Evolutionary conservation across 2,797 vertebrate genomes (phyloP).

Genomic region (Channallabes apus): DNA sequence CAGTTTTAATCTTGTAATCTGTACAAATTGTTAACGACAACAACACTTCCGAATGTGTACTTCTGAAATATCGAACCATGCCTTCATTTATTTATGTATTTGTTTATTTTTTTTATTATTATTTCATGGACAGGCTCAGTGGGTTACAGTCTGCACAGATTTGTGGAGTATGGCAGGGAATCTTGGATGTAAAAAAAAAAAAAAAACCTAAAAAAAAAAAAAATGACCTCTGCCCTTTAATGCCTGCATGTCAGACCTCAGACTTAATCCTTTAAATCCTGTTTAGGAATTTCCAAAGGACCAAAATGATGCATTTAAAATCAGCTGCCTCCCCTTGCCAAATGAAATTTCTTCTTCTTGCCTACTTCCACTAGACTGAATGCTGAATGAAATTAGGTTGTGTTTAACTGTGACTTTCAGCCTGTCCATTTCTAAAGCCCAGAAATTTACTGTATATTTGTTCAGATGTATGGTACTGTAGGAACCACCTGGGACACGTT

Average conservation of each 20-base stretch:
- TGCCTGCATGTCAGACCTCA: conserved; percentile 43
- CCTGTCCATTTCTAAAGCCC: conserved; percentile 14
- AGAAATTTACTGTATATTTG: neutral
- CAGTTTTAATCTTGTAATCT: neutral
- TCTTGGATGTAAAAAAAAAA: conserved; percentile 61
- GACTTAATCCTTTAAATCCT: conserved; percentile 58
- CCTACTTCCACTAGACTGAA: conserved; percentile 7
- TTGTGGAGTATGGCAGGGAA: conserved; percentile 41
- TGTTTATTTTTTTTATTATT: neutral
- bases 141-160: conserved; percentile 20
- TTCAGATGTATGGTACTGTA: neutral
- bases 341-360: conserved; percentile 36
- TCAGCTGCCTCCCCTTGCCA: conserved; percentile 44
- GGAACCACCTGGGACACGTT: neutral
- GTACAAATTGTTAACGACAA: neutral
- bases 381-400: conserved; percentile 14
- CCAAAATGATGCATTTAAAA: conserved; percentile 60
- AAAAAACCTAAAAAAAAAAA: conserved; percentile 34
- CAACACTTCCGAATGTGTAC: neutral
- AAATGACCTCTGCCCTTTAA: conserved; percentile 55
- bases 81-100: neutral
- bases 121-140: conserved; percentile 52
- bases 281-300: conserved; percentile 54
- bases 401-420: neutral
- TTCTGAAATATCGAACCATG: neutral